phyloP scores from a whole-genome alignment of 2,888 invertebrate genomes.

The Conus canariensis region DNA sequence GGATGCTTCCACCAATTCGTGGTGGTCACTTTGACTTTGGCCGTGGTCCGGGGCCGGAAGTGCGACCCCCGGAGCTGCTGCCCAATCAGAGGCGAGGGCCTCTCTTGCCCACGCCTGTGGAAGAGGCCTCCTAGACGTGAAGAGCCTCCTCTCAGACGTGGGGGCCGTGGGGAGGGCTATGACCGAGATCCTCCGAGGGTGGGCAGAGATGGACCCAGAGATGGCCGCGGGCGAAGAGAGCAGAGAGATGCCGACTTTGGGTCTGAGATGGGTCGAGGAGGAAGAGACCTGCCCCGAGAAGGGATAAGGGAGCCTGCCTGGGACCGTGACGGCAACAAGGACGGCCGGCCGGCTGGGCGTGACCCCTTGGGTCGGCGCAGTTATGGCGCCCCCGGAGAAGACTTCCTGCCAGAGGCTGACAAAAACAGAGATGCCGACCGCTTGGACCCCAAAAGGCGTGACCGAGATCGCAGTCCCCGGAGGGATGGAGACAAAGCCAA shows the following conservation, averaged over 20 bases:
- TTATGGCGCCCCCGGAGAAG: background rate
- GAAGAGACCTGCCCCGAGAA: background rate
- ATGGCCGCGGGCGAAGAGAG: conserved; percentile 41
- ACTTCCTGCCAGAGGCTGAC: background rate
- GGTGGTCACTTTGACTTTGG: conserved; percentile 48
- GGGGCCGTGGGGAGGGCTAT: conserved; percentile 46
- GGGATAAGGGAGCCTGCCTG: background rate
- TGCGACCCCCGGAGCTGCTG: background rate
- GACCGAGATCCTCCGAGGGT: conserved; percentile 32
- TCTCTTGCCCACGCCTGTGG: conserved; percentile 41
- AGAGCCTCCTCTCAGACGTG: conserved; percentile 28
- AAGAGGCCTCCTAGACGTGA: conserved; percentile 41
- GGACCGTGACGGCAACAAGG: background rate
- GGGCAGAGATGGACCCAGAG: conserved; percentile 45
- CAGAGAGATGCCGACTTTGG: conserved; percentile 22
- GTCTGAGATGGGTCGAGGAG: background rate
- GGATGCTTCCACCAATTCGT: conserved; percentile 38
- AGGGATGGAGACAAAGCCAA: conserved; percentile 30
- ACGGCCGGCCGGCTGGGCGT: background rate
- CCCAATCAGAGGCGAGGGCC: conserved; percentile 6
- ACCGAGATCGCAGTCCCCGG: conserved; percentile 35
- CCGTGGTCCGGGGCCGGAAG: background rate
- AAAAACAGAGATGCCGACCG: conserved; percentile 22
- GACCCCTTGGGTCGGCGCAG: background rate
- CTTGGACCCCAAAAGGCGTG: conserved; percentile 40